Evolutionary conservation across 2,888 invertebrate genomes (phyloP).

Genomic region (Lasioglossum marginatum): DNA sequence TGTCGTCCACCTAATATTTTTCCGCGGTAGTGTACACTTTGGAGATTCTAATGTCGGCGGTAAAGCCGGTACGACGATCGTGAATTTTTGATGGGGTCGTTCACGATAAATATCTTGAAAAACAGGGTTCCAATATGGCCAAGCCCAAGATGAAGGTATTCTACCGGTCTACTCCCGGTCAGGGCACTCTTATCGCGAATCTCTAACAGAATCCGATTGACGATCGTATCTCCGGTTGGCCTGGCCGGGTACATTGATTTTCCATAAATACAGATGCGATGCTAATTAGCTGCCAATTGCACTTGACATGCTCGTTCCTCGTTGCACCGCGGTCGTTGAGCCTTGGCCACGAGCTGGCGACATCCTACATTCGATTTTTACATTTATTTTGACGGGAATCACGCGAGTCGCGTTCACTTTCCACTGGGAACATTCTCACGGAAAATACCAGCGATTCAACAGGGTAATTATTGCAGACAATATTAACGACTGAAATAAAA

Average conservation of each 20-base stretch:
- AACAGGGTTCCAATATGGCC: neutral
- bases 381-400: neutral
- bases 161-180: neutral
- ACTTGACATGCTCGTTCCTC: conserved; percentile 68
- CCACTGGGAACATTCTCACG: neutral
- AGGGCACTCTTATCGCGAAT: conserved; percentile 45
- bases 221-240: conserved; percentile 48
- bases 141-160: neutral
- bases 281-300: conserved; percentile 74
- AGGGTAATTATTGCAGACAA: neutral
- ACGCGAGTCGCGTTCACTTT: neutral
- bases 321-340: conserved; percentile 43
- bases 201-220: conserved; percentile 23
- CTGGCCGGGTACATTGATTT: conserved; percentile 72
- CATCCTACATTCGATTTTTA: conserved; percentile 14
- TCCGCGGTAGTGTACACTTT: neutral
- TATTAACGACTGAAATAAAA: neutral
- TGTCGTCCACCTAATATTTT: neutral
- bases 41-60: neutral
- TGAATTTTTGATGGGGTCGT: neutral
- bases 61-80: neutral
- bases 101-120: conserved; percentile 2
- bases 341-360: neutral
- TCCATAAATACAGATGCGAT: conserved; percentile 77
- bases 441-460: too few relatives aligned